Conservation (phyloP, 2,797 vertebrate species). For the Remorina albescens region DNA sequence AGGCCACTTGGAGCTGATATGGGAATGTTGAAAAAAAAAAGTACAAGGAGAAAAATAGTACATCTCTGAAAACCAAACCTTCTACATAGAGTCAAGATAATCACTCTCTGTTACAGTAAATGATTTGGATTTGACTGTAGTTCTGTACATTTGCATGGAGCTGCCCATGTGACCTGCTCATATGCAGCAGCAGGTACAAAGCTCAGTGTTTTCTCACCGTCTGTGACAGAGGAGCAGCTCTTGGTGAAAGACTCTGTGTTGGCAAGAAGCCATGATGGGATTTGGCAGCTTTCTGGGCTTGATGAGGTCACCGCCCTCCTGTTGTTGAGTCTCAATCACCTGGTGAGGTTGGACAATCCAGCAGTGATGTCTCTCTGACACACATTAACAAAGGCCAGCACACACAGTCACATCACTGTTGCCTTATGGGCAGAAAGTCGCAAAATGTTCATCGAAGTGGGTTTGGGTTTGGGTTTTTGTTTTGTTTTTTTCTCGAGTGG, state of each 20-base stretch:
- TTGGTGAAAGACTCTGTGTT: conserved; percentile 66
- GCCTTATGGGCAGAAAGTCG: background rate
- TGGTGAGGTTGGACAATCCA: conserved; percentile 23
- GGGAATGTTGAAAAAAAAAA: too few relatives aligned
- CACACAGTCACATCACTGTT: background rate
- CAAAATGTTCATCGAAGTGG: background rate
- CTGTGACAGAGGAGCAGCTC: conserved; percentile 81
- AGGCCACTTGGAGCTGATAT: background rate
- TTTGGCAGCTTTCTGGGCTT: conserved; percentile 74
- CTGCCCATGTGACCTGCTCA: background rate
- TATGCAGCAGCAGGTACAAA: background rate
- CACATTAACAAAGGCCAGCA: conserved; percentile 2
- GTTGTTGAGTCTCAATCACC: conserved; percentile 52
- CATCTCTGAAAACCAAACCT: background rate
- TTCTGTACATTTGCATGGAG: too few relatives aligned
- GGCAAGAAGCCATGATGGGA: conserved; percentile 62
- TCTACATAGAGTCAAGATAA: background rate
- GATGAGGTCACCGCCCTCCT: conserved; percentile 64
- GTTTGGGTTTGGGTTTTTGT: too few relatives aligned
- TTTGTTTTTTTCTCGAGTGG: background rate
- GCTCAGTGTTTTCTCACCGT: conserved; percentile 67
- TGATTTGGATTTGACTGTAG: too few relatives aligned
- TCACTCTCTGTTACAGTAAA: background rate
- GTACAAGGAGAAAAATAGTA: background rate
- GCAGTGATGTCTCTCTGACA: conserved; percentile 53